Evolutionary conservation across 2,113 vertebrate species (phyloP), one percentile per base, ranked within the genome.

Genomic region (Alces alces): DNA sequence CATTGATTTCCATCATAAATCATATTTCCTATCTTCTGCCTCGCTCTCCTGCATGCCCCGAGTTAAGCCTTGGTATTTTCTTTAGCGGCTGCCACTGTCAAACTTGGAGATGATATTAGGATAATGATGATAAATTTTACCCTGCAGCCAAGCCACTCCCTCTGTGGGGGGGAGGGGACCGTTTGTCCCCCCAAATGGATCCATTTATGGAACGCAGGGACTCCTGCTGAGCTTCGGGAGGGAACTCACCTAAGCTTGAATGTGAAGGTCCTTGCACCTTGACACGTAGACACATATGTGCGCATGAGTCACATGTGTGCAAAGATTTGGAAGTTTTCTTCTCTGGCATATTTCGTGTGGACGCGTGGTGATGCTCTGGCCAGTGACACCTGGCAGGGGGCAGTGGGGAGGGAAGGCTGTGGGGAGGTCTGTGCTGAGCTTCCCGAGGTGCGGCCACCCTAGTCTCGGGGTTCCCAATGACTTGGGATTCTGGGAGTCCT

Each of bases 121-220:
- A 98, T 99, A 99, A 99, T 99, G 99, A 99, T 99, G 99, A 99
- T 99, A 99, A 99, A 99, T 99, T 99, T 99, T 98, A 98, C 98
- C 98, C 98, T 97, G 98, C 98, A 95, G 98, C 98, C 98, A 98
- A 98, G 98, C 98, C 98, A 98, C 99, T 98, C 99, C 98, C 97
- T 98, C 98, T 92, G 98, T 97, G 97, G 50, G 82, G 58, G 91
- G 70, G 70, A 78, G 97, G 97, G 98, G 95, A 98, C 97, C 97
- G 94, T 97, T 96, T 98, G 97, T 97, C 57, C 89, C 78, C 94
- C 93, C 93, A 97, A 86, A 97, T 98, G 98, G 97, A 97, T 98
- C 97, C 96, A 96, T 96, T 98, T 98, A 96, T 98, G 97, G 97
- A 98, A 98, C 96, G 96, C 64, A 95, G 94, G 98, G 98, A 86